A percentile compares a stretch with the other conserved stretches of the same genome.
These are phyloP conservation scores for Machimus atricapillus DNA, from an alignment of 2,888 invertebrate genomes.

Conservation along the genomic window DNA sequence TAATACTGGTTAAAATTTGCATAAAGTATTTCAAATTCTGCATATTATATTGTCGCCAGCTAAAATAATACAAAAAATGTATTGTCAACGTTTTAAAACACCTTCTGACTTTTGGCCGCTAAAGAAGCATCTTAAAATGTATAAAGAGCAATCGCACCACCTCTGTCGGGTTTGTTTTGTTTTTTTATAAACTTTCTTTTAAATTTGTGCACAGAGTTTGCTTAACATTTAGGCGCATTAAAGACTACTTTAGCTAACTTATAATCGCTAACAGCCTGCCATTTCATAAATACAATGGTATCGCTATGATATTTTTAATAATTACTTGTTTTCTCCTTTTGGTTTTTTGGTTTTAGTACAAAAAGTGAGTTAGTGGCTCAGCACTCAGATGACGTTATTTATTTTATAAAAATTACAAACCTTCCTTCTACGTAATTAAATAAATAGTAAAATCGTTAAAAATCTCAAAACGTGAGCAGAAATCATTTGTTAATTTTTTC, in stretches of 20 bases:
- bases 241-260: conserved; percentile 28
- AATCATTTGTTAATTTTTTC: not conserved
- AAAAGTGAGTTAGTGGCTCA: conserved; percentile 24
- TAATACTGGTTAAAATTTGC: not conserved
- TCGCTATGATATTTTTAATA: conserved; percentile 4
- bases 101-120: not conserved
- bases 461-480: conserved; percentile 31
- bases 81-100: not conserved
- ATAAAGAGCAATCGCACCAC: conserved; percentile 18
- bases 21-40: not conserved
- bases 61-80: not conserved
- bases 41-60: not conserved
- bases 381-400: conserved; percentile 10
- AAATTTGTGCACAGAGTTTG: conserved; percentile 30
- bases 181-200: not conserved
- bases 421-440: conserved; percentile 3
- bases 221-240: conserved; percentile 30
- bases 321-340: conserved; percentile 18
- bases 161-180: not conserved
- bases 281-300: conserved; percentile 10
- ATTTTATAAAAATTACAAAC: conserved; percentile 40
- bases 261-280: conserved; percentile 36
- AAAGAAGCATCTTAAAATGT: not conserved
- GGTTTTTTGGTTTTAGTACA: conserved; percentile 37
- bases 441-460: conserved; percentile 12